Evolutionary conservation across 2,797 vertebrate species (phyloP).

Genomic region (Falco biarmicus): DNA sequence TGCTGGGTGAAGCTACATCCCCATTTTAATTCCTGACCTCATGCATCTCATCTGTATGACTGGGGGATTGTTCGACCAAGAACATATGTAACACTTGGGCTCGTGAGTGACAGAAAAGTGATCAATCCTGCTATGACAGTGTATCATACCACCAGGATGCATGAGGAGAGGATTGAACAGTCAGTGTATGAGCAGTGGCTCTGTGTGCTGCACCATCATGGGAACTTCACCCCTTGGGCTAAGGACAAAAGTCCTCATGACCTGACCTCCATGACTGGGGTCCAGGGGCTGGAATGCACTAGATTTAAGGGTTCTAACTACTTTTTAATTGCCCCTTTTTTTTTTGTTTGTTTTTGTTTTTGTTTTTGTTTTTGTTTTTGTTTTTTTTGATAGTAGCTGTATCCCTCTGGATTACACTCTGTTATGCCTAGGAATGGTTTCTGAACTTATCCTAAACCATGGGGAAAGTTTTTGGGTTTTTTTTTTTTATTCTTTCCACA

Average conservation of each 20-base stretch:
- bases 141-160: not conserved
- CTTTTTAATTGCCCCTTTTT: not conserved
- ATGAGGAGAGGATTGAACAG: not conserved
- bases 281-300: not conserved
- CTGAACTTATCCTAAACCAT: not conserved
- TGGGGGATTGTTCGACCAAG: not conserved
- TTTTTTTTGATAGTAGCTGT: too few relatives aligned
- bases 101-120: not conserved
- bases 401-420: not conserved
- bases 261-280: accelerated
- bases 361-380: too few relatives aligned
- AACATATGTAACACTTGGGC: not conserved
- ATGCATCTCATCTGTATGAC: not conserved
- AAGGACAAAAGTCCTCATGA: not conserved
- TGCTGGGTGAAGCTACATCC: not conserved
- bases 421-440: not conserved
- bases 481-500: not conserved
- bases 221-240: not conserved
- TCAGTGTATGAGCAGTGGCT: too few relatives aligned
- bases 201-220: not conserved
- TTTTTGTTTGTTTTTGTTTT: not conserved
- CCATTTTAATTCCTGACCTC: not conserved
- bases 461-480: accelerated
- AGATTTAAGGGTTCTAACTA: not conserved
- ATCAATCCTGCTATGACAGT: not conserved